Base-by-base conservation (phyloP, 23 tunicate genomes). In the Aplidium turbinatum region DNA sequence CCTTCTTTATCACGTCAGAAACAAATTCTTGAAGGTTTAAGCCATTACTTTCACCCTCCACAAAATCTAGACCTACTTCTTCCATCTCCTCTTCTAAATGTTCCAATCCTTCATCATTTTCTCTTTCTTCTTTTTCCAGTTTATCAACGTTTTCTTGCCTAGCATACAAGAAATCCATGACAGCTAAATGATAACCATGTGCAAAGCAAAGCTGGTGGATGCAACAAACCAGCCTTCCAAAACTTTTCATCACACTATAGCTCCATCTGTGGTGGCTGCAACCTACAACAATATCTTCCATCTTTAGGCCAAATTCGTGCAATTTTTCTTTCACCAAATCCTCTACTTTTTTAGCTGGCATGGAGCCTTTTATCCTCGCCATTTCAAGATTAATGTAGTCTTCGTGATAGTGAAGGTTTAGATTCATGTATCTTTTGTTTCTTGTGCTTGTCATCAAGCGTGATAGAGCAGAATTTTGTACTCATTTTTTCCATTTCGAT, bases 181-280 rank as follows among this genome's bases (percentile, higher is more conserved):
- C 66, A 24, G 84, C 84, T 68, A 80, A 53, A 80, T 80, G 78
- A 78, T 78, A 65, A 66, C 65, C 84, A 66, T 65, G 75, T 30
- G 65, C 84, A 78, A 65, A 78, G 52, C 84, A 78, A 18, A 78
- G 63, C 75, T 78, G 84, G 33, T 78, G 84, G 35, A 78, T 35
- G 63, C 75, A 66, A 52, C 52, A 47, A 50, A 65, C 67, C 75
- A 78, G 66, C 52, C 75, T 81, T 70, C 86, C 86, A 71, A 81
- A 81, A 54, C 85, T 79, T 68, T 70, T 69, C 78, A 79, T 79
- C 57, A 81, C 86, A 70, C 78, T 70, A n/a, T n/a, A 81, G 86
- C 86, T 58, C 86, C 86, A 81, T 70, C 78, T 81, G 78, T 81
- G 23, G 78, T 70, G 31, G 85, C 68, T 71, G 86, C 78, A 38